Conservation (phyloP, 2,888 invertebrate genomes). For the Nudaria mundana region DNA sequence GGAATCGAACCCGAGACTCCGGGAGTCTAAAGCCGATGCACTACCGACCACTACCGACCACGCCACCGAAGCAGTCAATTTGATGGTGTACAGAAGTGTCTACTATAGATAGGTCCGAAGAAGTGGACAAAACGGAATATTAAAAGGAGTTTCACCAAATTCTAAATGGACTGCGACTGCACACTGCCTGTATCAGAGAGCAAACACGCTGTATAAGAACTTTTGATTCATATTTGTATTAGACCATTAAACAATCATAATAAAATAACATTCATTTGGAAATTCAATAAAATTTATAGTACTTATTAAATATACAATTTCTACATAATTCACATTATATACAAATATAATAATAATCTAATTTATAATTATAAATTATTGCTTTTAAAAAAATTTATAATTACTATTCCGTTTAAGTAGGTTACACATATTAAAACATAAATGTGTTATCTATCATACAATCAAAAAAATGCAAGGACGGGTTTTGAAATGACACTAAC, state of each 20-base stretch:
- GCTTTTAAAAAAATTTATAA: constrained; percentile 35
- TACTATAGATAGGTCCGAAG: too few species aligned
- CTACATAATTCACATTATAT: constrained; percentile 40
- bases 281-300: constrained; percentile 13
- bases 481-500: constrained; percentile 26
- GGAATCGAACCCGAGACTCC: too few species aligned
- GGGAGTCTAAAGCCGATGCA: too few species aligned
- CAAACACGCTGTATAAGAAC: too few species aligned
- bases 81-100: too few species aligned
- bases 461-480: constrained; percentile 23
- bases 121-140: too few species aligned
- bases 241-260: constrained; percentile 6
- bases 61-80: too few species aligned
- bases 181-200: too few species aligned
- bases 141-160: too few species aligned
- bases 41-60: too few species aligned
- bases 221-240: too few species aligned
- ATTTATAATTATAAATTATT: constrained; percentile 36
- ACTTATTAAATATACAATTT: constrained; percentile 38
- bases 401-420: constrained; percentile 16
- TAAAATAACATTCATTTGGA: constrained; percentile 4
- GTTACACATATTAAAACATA: constrained; percentile 17
- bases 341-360: constrained; percentile 30
- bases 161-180: too few species aligned
- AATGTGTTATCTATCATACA: constrained; percentile 6